These are phyloP conservation scores for Drosophila paranaensis DNA, from an alignment of 2,888 invertebrate genomes.

Conservation along the genomic window DNA sequence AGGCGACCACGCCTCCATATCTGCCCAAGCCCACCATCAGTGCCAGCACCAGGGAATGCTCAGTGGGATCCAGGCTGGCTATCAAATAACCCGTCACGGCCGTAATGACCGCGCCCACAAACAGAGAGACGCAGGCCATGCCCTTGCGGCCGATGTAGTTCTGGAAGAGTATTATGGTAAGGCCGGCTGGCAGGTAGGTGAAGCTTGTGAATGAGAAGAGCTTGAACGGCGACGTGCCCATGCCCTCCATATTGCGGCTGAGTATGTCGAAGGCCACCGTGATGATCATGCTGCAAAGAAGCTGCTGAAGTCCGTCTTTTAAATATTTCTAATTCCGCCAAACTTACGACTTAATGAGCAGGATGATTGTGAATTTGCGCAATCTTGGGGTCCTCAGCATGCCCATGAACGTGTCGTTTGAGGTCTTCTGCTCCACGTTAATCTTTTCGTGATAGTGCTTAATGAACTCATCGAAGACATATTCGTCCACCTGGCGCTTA, in stretches of 20 bases:
- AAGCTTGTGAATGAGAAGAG: constrained; percentile 86
- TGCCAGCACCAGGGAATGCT: constrained; percentile 83
- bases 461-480: constrained; percentile 84
- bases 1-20: constrained; percentile 86
- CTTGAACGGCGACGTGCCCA: constrained; percentile 86
- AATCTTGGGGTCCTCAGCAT: constrained; percentile 86
- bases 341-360: constrained; percentile 87
- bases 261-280: constrained; percentile 87
- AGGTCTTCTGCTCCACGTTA: constrained; percentile 45
- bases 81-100: constrained; percentile 85
- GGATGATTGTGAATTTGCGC: constrained; percentile 86
- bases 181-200: constrained; percentile 86
- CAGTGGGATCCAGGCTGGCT: constrained; percentile 72
- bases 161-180: constrained; percentile 82
- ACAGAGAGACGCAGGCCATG: constrained; percentile 86
- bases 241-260: constrained; percentile 86
- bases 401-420: constrained; percentile 84
- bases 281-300: constrained; percentile 86
- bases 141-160: constrained; percentile 85
- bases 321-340: not conserved
- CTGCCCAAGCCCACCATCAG: constrained; percentile 86
- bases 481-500: constrained; percentile 83
- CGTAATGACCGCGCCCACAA: constrained; percentile 86
- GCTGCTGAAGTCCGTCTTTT: not conserved
- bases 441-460: constrained; percentile 71